Evolutionary conservation across 1,140 invertebrate genomes (phyloP).

Genomic region (Ceratina australensis): DNA sequence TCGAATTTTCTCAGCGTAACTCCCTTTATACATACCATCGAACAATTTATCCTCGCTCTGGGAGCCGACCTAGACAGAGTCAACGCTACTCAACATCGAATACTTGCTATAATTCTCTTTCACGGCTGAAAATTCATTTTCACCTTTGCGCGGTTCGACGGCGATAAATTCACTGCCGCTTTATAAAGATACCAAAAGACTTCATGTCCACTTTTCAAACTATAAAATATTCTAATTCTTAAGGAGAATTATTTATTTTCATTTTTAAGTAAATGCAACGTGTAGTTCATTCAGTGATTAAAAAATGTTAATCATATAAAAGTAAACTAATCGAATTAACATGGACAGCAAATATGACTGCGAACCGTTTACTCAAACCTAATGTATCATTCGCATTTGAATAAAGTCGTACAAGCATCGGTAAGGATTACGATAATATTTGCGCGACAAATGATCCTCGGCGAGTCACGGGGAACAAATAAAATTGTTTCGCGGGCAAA

Average conservation of each 20-base stretch:
- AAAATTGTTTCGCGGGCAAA: conserved; percentile 25
- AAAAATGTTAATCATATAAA: too few species aligned
- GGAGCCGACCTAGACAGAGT: not conserved
- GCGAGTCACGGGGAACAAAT: conserved; percentile 25
- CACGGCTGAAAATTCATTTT: not conserved
- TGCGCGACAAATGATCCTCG: not conserved
- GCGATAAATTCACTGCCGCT: conserved; percentile 16
- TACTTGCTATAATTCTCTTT: not conserved
- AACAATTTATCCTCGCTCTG: not conserved
- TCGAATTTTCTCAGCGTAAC: not conserved
- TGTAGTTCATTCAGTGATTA: too few species aligned
- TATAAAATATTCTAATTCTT: not conserved
- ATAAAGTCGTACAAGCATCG: not conserved
- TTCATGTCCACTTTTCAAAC: not conserved
- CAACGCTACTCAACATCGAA: not conserved
- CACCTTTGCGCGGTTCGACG: not conserved
- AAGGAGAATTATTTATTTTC: not conserved
- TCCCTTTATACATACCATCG: not conserved
- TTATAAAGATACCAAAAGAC: not conserved
- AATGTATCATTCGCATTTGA: not conserved
- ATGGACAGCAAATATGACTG: too few species aligned
- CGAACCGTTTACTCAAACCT: too few species aligned
- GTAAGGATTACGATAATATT: conserved; percentile 5
- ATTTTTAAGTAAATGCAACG: not conserved
- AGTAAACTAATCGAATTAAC: too few species aligned